phyloP scores from a whole-genome alignment of 1,140 invertebrate genomes.

The Dendroctonus ponderosae region DNA sequence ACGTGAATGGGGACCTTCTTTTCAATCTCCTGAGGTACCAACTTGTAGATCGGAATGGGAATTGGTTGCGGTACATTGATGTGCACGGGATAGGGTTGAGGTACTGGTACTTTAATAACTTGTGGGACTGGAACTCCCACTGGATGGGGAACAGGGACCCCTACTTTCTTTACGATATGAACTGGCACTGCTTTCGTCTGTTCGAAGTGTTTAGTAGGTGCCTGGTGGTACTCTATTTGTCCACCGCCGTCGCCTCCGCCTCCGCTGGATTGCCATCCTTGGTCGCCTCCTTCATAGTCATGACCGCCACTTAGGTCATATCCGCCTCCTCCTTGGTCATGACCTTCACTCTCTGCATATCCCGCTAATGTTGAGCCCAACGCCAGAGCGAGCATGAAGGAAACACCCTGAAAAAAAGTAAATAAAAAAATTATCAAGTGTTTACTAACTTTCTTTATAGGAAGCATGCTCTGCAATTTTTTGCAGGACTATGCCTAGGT shows the following conservation, averaged over 20 bases:
- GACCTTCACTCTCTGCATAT: conserved; percentile 39
- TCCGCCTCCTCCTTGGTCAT: conserved; percentile 43
- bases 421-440: background rate
- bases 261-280: conserved; percentile 28
- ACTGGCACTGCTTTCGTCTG: conserved; percentile 68
- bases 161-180: conserved; percentile 72
- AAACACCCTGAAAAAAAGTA: conserved; percentile 36
- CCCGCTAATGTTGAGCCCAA: conserved; percentile 38
- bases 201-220: conserved; percentile 59
- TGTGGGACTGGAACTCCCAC: conserved; percentile 72
- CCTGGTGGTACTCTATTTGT: conserved; percentile 47
- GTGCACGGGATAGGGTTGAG: conserved; percentile 71
- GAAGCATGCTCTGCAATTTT: background rate
- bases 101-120: conserved; percentile 70
- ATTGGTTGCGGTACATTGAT: conserved; percentile 71
- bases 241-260: conserved; percentile 27
- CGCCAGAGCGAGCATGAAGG: conserved; percentile 39
- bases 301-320: conserved; percentile 27
- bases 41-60: conserved; percentile 71
- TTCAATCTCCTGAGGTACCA: conserved; percentile 63
- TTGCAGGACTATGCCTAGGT: background rate
- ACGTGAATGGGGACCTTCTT: conserved; percentile 73
- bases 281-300: conserved; percentile 30
- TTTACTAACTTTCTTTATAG: background rate
- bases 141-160: conserved; percentile 71